Percentiles rank a stretch among this genome's conserved stretches.
phyloP scores from a whole-genome alignment of 2,888 invertebrate species.

The Limnephilus rhombicus region DNA sequence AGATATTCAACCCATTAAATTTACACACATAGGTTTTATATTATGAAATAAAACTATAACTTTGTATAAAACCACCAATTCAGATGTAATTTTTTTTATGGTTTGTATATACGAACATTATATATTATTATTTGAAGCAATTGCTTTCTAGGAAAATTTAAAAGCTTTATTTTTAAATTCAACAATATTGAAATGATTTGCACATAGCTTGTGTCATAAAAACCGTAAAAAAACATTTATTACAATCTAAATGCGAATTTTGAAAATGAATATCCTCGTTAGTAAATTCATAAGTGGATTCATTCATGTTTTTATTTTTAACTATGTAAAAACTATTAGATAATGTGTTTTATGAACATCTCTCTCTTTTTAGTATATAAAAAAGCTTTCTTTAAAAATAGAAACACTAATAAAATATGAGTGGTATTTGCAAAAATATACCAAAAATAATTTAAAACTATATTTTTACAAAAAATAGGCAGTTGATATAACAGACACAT shows the following conservation, averaged over 20 bases:
- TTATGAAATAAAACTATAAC: background rate
- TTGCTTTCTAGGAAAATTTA: background rate
- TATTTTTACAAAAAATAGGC: constrained; percentile 16
- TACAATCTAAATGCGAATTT: background rate
- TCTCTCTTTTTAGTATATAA: background rate
- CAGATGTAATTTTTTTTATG: background rate
- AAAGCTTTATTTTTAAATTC: background rate
- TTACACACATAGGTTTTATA: background rate
- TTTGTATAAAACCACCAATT: background rate
- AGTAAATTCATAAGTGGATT: background rate
- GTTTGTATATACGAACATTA: background rate
- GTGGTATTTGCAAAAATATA: constrained; percentile 1
- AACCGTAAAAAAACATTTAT: background rate
- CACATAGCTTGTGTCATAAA: background rate
- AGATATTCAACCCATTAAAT: background rate
- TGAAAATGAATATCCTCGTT: background rate
- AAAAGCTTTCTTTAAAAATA: background rate
- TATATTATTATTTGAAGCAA: background rate
- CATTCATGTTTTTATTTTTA: background rate
- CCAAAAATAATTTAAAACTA: background rate
- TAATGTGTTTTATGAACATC: background rate
- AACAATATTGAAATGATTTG: background rate
- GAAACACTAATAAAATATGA: constrained; percentile 33
- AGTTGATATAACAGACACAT: background rate
- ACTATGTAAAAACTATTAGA: background rate